phyloP scores from a whole-genome alignment of 2,888 invertebrate species.

The Cheilosia pagana region DNA sequence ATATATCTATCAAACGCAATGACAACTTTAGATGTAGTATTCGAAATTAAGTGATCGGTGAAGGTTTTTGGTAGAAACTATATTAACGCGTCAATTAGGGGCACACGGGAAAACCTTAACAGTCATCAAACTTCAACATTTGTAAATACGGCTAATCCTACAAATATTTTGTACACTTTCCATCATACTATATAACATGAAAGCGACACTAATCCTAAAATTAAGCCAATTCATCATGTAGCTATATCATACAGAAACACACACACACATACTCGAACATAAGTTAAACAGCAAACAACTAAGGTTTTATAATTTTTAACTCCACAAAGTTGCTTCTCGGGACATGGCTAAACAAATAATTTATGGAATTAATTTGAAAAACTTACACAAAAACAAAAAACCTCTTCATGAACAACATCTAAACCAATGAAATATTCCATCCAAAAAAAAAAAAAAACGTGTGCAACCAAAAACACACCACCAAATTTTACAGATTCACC shows the following conservation, averaged over 20 bases:
- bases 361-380: slow-evolving; percentile 32
- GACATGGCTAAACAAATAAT: slow-evolving; percentile 64
- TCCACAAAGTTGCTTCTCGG: slow-evolving; percentile 60
- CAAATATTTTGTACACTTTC: neutral
- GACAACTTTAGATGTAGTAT: too few relatives aligned
- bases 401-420: slow-evolving; percentile 62
- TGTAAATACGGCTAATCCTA: slow-evolving; percentile 27
- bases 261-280: slow-evolving; percentile 37
- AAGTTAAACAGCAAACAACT: slow-evolving; percentile 8
- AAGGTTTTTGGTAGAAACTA: neutral
- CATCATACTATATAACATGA: slow-evolving; percentile 5
- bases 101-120: neutral
- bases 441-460: slow-evolving; percentile 33
- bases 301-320: slow-evolving; percentile 24
- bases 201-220: slow-evolving; percentile 20
- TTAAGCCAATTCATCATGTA: slow-evolving; percentile 39
- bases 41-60: too few relatives aligned
- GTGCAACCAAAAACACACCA: slow-evolving; percentile 66
- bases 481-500: slow-evolving; percentile 77
- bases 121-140: slow-evolving; percentile 2
- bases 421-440: slow-evolving; percentile 59
- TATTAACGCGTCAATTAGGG: neutral
- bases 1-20: too few relatives aligned
- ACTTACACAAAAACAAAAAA: slow-evolving; percentile 29
- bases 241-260: slow-evolving; percentile 24